Evolutionary conservation across 2,113 vertebrate genomes (phyloP).

Genomic region (Halichoerus grypus): DNA sequence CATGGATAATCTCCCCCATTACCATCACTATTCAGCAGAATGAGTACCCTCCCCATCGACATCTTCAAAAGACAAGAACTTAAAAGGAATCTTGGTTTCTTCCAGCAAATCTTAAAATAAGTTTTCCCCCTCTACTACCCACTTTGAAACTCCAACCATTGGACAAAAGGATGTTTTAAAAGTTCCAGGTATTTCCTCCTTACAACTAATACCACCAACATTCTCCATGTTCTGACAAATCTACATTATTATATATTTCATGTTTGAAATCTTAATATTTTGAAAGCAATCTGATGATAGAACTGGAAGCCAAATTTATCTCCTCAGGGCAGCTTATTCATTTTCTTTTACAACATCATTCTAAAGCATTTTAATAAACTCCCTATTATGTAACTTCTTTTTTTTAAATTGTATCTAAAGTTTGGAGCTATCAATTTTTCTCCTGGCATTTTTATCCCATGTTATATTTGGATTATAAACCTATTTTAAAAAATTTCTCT

Average conservation of each 20-base stretch:
- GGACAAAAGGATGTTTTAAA: neutral
- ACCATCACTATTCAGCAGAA: neutral
- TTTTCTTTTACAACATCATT: neutral
- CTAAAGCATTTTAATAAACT: constrained; percentile 37
- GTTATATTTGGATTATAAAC: constrained; percentile 31
- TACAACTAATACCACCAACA: neutral
- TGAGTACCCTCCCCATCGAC: neutral
- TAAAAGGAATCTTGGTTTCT: constrained; percentile 53
- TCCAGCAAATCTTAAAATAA: constrained; percentile 50
- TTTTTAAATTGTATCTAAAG: neutral
- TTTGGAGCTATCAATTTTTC: constrained; percentile 51
- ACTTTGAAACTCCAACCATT: constrained; percentile 35
- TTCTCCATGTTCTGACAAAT: neutral
- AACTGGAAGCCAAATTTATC: constrained; percentile 48
- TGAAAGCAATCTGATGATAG: constrained; percentile 24
- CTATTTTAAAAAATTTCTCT: constrained; percentile 8
- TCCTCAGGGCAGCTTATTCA: neutral
- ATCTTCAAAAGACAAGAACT: constrained; percentile 36
- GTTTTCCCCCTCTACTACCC: neutral
- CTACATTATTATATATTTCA: neutral
- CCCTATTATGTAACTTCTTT: neutral
- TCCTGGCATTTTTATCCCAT: constrained; percentile 46
- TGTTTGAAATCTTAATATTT: constrained; percentile 47
- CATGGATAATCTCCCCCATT: neutral
- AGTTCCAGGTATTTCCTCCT: neutral